These are phyloP conservation scores for Nephrotoma flavescens DNA, from an alignment of 2,888 invertebrate species.

Conservation along the genomic window DNA sequence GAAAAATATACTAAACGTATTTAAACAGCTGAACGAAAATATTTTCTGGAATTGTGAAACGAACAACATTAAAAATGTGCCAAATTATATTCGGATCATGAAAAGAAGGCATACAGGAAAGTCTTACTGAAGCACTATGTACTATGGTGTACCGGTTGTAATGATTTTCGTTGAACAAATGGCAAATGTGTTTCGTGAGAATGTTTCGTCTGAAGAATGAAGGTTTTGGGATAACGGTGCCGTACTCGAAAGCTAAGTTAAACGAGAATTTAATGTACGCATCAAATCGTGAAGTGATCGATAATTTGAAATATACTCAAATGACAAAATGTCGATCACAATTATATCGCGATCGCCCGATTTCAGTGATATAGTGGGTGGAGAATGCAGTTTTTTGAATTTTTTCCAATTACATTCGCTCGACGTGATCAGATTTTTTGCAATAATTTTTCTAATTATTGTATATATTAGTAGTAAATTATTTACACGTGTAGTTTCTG, in stretches of 20 bases:
- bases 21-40: slow-evolving; percentile 22
- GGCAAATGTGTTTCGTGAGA: not conserved
- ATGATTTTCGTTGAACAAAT: not conserved
- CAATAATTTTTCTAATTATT: not conserved
- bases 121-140: slow-evolving; percentile 12
- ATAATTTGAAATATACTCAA: not conserved
- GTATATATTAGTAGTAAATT: not conserved
- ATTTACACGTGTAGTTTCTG: not conserved
- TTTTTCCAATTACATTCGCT: slow-evolving; percentile 27
- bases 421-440: slow-evolving; percentile 21
- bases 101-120: slow-evolving; percentile 35
- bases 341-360: not conserved
- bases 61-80: slow-evolving; percentile 20
- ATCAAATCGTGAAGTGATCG: slow-evolving; percentile 17
- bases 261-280: slow-evolving; percentile 20
- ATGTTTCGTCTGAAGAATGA: not conserved
- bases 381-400: not conserved
- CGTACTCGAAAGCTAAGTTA: too few species aligned
- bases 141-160: not conserved
- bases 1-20: not conserved
- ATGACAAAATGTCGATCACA: slow-evolving; percentile 19
- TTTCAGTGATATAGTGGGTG: not conserved
- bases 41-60: slow-evolving; percentile 34
- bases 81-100: slow-evolving; percentile 26
- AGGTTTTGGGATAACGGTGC: not conserved